A percentile compares a stretch with the other conserved stretches of the same genome.
These are phyloP conservation scores for Pogona vitticeps DNA, from an alignment of 2,113 vertebrate genomes.

Conservation along the genomic window DNA sequence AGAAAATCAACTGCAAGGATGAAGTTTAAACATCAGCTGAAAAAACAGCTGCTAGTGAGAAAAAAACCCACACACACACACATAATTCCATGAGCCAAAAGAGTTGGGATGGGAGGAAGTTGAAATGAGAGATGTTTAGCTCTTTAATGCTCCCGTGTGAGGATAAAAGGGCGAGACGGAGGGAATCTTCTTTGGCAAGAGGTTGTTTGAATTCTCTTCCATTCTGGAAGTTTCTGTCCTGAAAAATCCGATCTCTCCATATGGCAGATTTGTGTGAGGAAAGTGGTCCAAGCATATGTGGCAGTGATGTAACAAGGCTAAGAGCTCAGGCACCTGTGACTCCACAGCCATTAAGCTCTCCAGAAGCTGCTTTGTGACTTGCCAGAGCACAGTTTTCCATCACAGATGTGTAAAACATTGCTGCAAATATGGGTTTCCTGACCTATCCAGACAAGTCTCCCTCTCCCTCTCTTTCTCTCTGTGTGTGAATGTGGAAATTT, in stretches of 20 bases:
- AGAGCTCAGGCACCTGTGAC: constrained; percentile 79
- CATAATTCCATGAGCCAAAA: constrained; percentile 70
- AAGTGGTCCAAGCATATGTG: constrained; percentile 75
- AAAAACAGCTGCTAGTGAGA: constrained; percentile 80
- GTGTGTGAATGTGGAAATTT: constrained; percentile 35
- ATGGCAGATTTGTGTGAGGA: constrained; percentile 67
- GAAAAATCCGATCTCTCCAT: constrained; percentile 76
- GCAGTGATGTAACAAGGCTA: constrained; percentile 67
- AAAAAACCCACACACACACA: constrained; percentile 40
- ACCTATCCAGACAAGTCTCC: constrained; percentile 45
- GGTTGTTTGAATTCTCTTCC: constrained; percentile 71
- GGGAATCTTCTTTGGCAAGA: constrained; percentile 74
- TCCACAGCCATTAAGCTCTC: constrained; percentile 73
- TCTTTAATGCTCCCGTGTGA: constrained; percentile 81
- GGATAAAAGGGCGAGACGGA: constrained; percentile 79
- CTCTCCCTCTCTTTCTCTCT: background rate
- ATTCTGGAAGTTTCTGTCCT: constrained; percentile 80
- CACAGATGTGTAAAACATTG: constrained; percentile 82
- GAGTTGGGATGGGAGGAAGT: constrained; percentile 75
- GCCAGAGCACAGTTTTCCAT: constrained; percentile 79
- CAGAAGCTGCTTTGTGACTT: constrained; percentile 83
- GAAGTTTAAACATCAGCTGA: constrained; percentile 79
- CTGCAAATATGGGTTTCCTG: constrained; percentile 76
- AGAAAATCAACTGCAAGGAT: constrained; percentile 71
- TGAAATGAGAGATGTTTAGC: constrained; percentile 78